These are phyloP conservation scores for Meteorus sp. DNA, from an alignment of 1,140 invertebrate genomes.

Conservation along the genomic window DNA sequence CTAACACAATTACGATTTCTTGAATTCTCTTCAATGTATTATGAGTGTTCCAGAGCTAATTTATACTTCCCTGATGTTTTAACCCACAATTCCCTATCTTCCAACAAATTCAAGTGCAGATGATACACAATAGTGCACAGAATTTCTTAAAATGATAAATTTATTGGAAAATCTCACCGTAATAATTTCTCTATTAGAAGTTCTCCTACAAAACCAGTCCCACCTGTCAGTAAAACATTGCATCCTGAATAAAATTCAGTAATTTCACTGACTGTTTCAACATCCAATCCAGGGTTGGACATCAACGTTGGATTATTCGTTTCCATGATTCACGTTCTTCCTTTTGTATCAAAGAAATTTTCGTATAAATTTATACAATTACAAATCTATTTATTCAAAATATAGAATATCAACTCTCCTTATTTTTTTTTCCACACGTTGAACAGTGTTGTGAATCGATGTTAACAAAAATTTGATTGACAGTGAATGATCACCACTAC, in stretches of 20 bases:
- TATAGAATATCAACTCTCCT: no score
- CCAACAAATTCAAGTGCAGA: not conserved
- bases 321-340: constrained; percentile 31
- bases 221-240: constrained; percentile 59
- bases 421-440: no score
- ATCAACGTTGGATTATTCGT: no score
- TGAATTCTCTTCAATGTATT: no score
- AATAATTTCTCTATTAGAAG: constrained; percentile 70
- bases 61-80: no score
- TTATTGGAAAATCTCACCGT: constrained; percentile 35
- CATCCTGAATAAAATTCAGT: constrained; percentile 39
- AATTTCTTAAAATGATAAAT: constrained; percentile 4
- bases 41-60: no score
- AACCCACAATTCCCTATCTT: not conserved
- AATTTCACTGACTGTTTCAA: constrained; percentile 39
- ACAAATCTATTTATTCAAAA: constrained; percentile 6
- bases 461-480: no score
- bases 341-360: constrained; percentile 15
- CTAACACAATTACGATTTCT: no score
- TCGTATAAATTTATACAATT: constrained; percentile 1
- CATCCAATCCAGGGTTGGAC: no score
- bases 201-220: constrained; percentile 72
- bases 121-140: not conserved
- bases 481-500: no score
- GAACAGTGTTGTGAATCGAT: no score